Evolutionary conservation across 2,797 vertebrate species (phyloP).

Genomic region (Gallinago stenura): DNA sequence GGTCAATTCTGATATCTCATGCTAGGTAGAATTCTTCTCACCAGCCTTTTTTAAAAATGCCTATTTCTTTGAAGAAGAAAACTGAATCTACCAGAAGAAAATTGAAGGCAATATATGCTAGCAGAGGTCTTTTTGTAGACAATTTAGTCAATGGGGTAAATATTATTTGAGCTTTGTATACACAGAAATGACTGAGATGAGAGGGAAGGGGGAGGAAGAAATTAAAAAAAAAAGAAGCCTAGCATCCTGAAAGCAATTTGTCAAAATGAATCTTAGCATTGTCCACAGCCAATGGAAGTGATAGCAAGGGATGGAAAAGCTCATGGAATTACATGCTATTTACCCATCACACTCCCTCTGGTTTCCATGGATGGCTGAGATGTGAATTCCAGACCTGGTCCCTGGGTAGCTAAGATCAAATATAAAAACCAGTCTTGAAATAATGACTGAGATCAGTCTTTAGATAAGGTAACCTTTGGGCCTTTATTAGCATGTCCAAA

Average conservation of each 20-base stretch:
- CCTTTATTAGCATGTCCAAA: not conserved
- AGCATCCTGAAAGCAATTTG: not conserved
- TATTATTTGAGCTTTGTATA: not conserved
- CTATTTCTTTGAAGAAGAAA: not conserved
- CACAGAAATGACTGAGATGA: not conserved
- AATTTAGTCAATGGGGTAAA: not conserved
- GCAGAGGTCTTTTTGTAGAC: not conserved
- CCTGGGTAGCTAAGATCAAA: constrained; percentile 15
- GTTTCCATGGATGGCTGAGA: not conserved
- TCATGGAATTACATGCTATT: not conserved
- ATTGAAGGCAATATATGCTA: not conserved
- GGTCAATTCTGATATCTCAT: not conserved
- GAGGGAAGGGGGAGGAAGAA: not conserved
- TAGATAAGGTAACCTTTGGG: not conserved
- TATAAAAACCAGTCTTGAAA: constrained; percentile 19
- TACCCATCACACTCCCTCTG: not conserved
- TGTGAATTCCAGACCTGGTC: not conserved
- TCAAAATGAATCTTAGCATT: not conserved
- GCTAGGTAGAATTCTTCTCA: not conserved
- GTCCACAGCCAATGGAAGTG: not conserved
- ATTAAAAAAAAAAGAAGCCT: not conserved
- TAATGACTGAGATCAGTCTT: not conserved
- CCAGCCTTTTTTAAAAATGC: not conserved
- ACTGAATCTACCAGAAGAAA: not conserved
- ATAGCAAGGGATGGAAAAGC: not conserved